Base-by-base conservation (phyloP, 2,113 vertebrate species). In the Sceloporus undulatus region DNA sequence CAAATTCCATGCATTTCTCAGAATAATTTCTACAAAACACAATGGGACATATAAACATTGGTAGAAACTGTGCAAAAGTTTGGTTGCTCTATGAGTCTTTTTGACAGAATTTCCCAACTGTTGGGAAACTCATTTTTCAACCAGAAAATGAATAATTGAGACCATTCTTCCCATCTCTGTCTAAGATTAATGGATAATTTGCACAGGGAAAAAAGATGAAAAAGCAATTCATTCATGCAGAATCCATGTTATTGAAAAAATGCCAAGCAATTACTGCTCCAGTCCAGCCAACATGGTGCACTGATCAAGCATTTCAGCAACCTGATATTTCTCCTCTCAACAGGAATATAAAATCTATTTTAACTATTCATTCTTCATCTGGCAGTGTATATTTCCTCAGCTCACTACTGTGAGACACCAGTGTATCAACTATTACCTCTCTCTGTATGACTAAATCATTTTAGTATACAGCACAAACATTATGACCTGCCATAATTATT, bases 111-210 rank as follows among this genome's bases (percentile, higher is more conserved):
- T 62, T 62, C 48, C 48, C 48, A 48, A 5, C 48, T 48, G 48
- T 48, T 48, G 48, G 48, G 48, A 48, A 48, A 48, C 48, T 48
- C 59, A 62, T 62, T 14, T 62, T 62, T 62, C 59, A 62, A 18
- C 59, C 59, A 62, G 13, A 62, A 62, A 62, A 62, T 62, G 11
- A 62, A 62, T 62, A 62, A 62, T 62, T 18, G 59, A 62, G 59
- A 62, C 16, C 18, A 62, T 62, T 62, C 59, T 14, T 62, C 59
- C 18, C 1, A 7, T 11, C 75, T 16, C 91, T 85, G 90, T 88
- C 90, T 90, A 87, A 92, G 93, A 91, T 90, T 90, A 93, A 92
- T 91, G 1, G 88, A 77, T 79, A 88, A 92, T 93, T 92, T 94
- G 82, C 89, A 94, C 88, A 91, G 75, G 86, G 79, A 92, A 95